Evolutionary conservation across 2,113 vertebrate species (phyloP).

Genomic region (Amazona guildingii): DNA sequence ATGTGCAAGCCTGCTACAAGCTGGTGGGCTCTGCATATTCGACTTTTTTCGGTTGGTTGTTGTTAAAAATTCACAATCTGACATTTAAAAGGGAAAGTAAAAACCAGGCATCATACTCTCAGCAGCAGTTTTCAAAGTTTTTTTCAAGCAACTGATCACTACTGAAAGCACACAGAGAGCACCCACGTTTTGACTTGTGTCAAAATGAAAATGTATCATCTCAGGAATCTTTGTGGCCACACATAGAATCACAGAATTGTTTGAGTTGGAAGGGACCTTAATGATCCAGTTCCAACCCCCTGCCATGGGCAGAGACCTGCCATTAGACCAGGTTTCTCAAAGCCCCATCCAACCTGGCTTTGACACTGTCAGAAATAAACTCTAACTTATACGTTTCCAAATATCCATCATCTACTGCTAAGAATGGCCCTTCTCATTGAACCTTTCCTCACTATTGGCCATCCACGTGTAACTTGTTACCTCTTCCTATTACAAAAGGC

Average conservation of each 20-base stretch:
- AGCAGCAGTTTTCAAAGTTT: neutral
- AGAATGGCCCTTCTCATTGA: neutral
- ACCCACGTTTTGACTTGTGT: neutral
- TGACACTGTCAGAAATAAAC: neutral
- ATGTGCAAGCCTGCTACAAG: fast-evolving
- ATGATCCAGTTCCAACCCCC: neutral
- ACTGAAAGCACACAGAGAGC: neutral
- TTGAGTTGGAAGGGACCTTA: neutral
- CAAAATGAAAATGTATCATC: neutral
- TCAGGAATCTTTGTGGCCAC: neutral
- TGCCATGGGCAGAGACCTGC: neutral
- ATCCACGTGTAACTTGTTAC: neutral
- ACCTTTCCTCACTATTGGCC: neutral
- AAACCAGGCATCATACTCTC: neutral
- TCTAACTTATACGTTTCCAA: neutral
- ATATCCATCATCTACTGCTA: neutral
- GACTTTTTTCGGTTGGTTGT: neutral
- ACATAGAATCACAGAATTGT: neutral
- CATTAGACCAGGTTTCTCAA: neutral
- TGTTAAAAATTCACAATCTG: neutral
- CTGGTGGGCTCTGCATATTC: neutral
- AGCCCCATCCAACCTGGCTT: neutral
- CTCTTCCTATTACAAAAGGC: neutral
- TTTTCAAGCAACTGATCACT: neutral
- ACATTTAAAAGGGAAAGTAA: neutral